phyloP scores from a whole-genome alignment of 2,888 invertebrate genomes.

The Balanococcus diminutus region DNA sequence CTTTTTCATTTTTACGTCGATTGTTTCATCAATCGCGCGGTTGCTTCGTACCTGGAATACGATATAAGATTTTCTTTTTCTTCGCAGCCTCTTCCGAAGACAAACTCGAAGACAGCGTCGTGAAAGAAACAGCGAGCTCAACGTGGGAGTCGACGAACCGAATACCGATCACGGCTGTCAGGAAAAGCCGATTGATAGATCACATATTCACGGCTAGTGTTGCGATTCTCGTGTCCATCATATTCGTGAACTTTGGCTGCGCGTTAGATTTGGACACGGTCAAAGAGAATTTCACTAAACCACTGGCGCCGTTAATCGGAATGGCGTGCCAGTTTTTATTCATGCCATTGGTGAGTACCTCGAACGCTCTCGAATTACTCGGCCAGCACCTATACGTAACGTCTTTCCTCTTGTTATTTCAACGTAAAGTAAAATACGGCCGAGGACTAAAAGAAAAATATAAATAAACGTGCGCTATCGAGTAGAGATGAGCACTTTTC shows the following conservation, averaged over 20 bases:
- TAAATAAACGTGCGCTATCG: too few relatives aligned
- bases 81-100: background rate
- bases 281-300: constrained; percentile 70
- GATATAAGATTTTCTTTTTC: background rate
- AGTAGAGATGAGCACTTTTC: too few relatives aligned
- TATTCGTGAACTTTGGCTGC: constrained; percentile 91
- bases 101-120: too few relatives aligned
- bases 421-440: too few relatives aligned
- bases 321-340: constrained; percentile 78
- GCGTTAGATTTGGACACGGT: constrained; percentile 79
- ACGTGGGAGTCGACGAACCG: background rate
- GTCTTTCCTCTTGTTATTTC: too few relatives aligned
- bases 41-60: background rate
- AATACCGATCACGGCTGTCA: constrained; percentile 65
- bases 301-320: constrained; percentile 80
- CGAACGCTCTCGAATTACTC: background rate
- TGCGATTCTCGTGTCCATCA: constrained; percentile 74
- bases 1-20: background rate
- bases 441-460: too few relatives aligned
- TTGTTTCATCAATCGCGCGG: background rate
- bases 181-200: constrained; percentile 72
- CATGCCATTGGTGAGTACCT: constrained; percentile 78
- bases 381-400: too few relatives aligned
- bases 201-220: constrained; percentile 77
- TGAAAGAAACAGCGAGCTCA: too few relatives aligned